Base-by-base conservation (phyloP, 2,888 invertebrate genomes). In the Calameuta pallipes region DNA sequence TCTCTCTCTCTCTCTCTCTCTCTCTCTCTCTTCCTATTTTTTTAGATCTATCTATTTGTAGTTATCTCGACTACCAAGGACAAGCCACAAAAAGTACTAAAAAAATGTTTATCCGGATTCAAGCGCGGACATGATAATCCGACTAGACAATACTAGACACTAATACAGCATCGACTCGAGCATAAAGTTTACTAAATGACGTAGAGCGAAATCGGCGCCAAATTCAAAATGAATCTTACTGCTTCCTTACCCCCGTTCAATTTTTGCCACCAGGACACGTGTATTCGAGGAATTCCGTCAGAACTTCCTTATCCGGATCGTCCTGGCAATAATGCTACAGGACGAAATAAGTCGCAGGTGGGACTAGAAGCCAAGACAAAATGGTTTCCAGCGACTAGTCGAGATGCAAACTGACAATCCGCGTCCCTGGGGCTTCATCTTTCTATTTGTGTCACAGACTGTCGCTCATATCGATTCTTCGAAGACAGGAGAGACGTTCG, bases 401-500 rank as follows among this genome's bases (percentile, higher is more conserved):
- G 74, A 77, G 78, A 75, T 78, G 78, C 78, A 78, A 78, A 78
- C 76, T 79, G 80, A 79, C 79, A 79, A 80, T 79, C 74, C 15
- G 74, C 73, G 73, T 79, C 76, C 76, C 80, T 30, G 80, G 76
- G 76, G 74, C 74, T 81, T 77, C 74, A 78, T 76, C 78, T 81
- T 80, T 80, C 81, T 76, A 80, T 81, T 81, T 80, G 76, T 78
- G 74, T 80, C 76, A 78, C 78, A 80, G 80, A 73, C 80, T 77
- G 80, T 78, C 78, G 78, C 78, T 80, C 77, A 80, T 80, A 80
- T 81, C 77, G 76, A 81, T 80, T 74, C 78, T 77, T 76, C 75
- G 75, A 80, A 75, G 76, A 69, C 75, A 74, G 73, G 78, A 75
- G 71, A 71, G 78, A 78, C 78, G 75, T 76, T 78, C 75, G 71